Evolutionary conservation across 2,797 vertebrate species (phyloP).

Genomic region (Schizopygopsis pylzovi): DNA sequence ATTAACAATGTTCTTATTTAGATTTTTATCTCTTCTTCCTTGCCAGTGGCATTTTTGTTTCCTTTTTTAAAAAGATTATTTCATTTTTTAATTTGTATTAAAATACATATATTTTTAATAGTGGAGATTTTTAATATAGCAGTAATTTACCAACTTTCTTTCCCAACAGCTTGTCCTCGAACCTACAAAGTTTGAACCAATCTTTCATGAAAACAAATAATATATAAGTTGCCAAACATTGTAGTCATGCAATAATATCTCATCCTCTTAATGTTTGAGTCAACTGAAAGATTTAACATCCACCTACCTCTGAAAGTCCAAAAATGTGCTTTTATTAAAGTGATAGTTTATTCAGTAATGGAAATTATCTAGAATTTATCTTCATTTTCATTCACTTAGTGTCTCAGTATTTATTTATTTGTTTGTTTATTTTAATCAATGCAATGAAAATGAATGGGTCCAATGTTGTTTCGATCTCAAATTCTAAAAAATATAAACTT

Average conservation of each 20-base stretch:
- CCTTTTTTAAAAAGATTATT: too few species aligned
- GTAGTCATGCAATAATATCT: background rate
- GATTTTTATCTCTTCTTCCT: background rate
- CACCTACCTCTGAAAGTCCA: background rate
- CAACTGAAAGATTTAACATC: background rate
- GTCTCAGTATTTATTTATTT: background rate
- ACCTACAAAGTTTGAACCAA: background rate
- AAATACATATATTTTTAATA: background rate
- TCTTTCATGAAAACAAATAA: background rate
- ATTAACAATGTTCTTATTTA: background rate
- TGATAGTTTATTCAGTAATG: background rate
- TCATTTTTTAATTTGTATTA: too few species aligned
- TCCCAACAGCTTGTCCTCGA: background rate
- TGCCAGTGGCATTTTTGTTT: background rate
- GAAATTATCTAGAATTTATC: background rate
- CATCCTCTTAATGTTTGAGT: background rate
- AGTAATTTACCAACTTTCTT: background rate
- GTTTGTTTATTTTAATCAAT: background rate
- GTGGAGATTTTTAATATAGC: background rate
- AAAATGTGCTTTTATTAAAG: background rate
- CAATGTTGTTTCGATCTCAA: constrained; percentile 1
- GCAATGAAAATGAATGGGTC: background rate
- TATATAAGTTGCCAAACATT: background rate
- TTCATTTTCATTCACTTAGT: background rate
- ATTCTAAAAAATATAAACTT: background rate